Evolutionary conservation across 2,888 invertebrate species (phyloP).

Genomic region (Palloptera scutellata): DNA sequence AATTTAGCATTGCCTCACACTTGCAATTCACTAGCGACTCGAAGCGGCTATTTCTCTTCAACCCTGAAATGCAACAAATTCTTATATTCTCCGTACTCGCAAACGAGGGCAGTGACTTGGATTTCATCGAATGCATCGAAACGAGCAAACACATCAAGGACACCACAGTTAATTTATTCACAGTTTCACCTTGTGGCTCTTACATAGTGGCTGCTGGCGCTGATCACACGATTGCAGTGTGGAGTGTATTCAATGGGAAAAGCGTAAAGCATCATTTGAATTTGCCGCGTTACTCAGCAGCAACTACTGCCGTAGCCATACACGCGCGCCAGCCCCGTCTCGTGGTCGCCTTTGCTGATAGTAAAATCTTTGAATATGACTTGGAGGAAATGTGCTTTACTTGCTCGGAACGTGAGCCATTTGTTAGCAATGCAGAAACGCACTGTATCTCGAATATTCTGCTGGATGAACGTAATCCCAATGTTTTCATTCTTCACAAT

Average conservation of each 20-base stretch:
- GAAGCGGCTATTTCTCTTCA: slow-evolving; percentile 63
- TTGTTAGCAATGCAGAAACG: slow-evolving; percentile 65
- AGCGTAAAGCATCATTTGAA: slow-evolving; percentile 67
- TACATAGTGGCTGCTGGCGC: slow-evolving; percentile 76
- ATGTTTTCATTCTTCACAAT: slow-evolving; percentile 77
- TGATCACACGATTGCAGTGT: slow-evolving; percentile 73
- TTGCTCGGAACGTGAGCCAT: slow-evolving; percentile 64
- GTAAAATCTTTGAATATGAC: slow-evolving; percentile 82
- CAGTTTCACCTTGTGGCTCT: slow-evolving; percentile 67
- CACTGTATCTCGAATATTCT: slow-evolving; percentile 68
- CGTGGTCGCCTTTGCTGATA: slow-evolving; percentile 80
- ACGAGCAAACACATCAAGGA: slow-evolving; percentile 65
- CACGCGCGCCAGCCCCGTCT: slow-evolving; percentile 70
- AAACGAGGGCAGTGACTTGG: slow-evolving; percentile 50
- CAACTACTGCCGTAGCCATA: slow-evolving; percentile 77
- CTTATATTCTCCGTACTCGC: slow-evolving; percentile 62
- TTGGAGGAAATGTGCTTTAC: slow-evolving; percentile 71
- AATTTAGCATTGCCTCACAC: slow-evolving; percentile 59
- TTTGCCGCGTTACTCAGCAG: slow-evolving; percentile 75
- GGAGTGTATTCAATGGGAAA: slow-evolving; percentile 64
- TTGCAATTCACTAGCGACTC: slow-evolving; percentile 64
- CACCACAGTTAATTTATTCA: slow-evolving; percentile 67
- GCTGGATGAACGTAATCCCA: slow-evolving; percentile 70
- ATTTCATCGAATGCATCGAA: slow-evolving; percentile 60
- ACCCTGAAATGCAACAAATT: slow-evolving; percentile 59